These are phyloP conservation scores for Danio tinwini DNA, from an alignment of 2,797 vertebrate species.

Conservation along the genomic window DNA sequence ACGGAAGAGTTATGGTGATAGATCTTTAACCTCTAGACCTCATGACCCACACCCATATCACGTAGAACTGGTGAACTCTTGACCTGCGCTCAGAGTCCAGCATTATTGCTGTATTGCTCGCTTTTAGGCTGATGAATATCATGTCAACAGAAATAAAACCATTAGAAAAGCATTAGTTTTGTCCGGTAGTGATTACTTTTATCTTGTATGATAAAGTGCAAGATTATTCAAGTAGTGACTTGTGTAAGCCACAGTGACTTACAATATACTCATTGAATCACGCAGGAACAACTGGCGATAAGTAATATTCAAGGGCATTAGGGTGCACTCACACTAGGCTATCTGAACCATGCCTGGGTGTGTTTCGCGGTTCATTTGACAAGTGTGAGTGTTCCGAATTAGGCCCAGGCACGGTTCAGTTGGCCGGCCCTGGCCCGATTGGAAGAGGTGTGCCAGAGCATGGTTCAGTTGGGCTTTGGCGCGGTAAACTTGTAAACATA, in stretches of 20 bases:
- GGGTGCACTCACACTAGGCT: background rate
- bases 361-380: too few species aligned
- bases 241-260: constrained; percentile 19
- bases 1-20: constrained; percentile 5
- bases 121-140: constrained; percentile 4
- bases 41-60: background rate
- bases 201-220: constrained; percentile 35
- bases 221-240: too few species aligned
- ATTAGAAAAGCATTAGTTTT: constrained; percentile 29
- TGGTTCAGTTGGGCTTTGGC: too few species aligned
- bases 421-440: too few species aligned
- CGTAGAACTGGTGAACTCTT: background rate
- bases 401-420: too few species aligned
- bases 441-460: too few species aligned
- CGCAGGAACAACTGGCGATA: background rate
- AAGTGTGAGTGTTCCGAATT: too few species aligned
- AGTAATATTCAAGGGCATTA: background rate
- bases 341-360: too few species aligned
- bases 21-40: constrained; percentile 12
- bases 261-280: constrained; percentile 9
- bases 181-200: constrained; percentile 7
- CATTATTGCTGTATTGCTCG: background rate
- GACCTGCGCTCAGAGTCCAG: background rate
- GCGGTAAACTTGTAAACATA: too few species aligned
- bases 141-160: background rate